A percentile compares a stretch with the other conserved stretches of the same genome.
phyloP scores from a whole-genome alignment of 2,113 vertebrate genomes.

The Chauna torquata region DNA sequence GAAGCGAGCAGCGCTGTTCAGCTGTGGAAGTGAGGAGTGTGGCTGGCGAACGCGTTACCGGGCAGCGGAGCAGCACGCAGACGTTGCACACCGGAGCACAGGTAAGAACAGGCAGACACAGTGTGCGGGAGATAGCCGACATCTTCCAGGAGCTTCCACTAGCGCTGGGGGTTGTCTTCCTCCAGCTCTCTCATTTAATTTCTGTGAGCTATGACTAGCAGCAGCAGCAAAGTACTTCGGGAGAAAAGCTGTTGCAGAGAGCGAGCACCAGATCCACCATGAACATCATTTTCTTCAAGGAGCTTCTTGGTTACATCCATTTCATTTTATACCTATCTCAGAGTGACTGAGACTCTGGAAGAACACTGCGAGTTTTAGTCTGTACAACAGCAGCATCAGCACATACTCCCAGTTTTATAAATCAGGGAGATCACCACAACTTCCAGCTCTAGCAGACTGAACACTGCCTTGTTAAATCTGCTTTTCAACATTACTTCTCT shows the following conservation, averaged over 20 bases:
- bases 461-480: neutral
- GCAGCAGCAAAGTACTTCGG: accelerated
- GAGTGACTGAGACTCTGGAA: neutral
- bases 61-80: accelerated
- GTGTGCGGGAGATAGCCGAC: too few relatives aligned
- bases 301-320: neutral
- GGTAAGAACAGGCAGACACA: neutral
- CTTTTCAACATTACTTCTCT: neutral
- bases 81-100: accelerated
- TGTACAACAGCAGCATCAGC: too few relatives aligned
- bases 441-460: neutral
- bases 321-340: neutral
- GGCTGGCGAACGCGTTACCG: accelerated
- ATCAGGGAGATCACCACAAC: neutral
- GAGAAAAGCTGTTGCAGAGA: neutral
- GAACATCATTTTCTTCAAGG: neutral
- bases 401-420: neutral
- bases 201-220: neutral
- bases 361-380: accelerated
- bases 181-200: neutral
- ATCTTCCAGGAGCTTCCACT: neutral
- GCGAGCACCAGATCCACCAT: neutral
- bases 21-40: accelerated
- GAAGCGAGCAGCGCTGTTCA: accelerated
- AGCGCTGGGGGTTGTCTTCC: neutral